A percentile compares a stretch with the other conserved stretches of the same genome.
Evolutionary conservation across 2,888 invertebrate species (phyloP).

Genomic region (Dermolepida albohirtum): DNA sequence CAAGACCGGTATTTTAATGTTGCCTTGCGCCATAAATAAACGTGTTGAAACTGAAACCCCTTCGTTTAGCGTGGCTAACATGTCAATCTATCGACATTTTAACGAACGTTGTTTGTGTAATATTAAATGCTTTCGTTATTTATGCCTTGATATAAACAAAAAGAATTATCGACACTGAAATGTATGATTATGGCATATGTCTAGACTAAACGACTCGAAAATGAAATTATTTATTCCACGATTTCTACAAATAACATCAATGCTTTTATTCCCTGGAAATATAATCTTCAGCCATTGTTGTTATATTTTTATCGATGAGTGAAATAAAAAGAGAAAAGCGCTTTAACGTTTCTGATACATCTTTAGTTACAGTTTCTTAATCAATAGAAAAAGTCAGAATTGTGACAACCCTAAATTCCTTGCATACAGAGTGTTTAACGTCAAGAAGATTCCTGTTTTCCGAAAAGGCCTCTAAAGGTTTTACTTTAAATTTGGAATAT

Average conservation of each 20-base stretch:
- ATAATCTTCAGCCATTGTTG: background rate
- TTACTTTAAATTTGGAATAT: no score
- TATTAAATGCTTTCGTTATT: constrained; percentile 12
- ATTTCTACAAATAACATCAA: no score
- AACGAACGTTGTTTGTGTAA: constrained; percentile 9
- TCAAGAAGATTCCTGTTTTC: no score
- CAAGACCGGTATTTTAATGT: background rate
- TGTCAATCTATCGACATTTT: constrained; percentile 23
- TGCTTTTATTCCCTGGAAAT: background rate
- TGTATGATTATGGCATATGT: background rate
- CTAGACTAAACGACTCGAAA: background rate
- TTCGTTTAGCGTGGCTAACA: constrained; percentile 3
- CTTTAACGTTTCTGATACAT: background rate
- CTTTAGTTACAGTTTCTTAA: no score
- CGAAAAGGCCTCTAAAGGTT: no score
- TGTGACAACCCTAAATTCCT: no score
- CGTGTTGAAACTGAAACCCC: constrained; percentile 9
- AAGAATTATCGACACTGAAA: background rate
- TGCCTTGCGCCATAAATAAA: constrained; percentile 4
- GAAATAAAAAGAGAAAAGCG: background rate
- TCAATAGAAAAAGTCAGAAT: no score
- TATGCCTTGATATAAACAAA: background rate
- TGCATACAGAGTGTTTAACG: no score
- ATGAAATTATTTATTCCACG: background rate
- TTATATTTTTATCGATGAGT: no score